Evolutionary conservation across 2,113 vertebrate genomes (phyloP), one percentile per base, ranked within the genome.

Genomic region (Saimiri boliviensis): DNA sequence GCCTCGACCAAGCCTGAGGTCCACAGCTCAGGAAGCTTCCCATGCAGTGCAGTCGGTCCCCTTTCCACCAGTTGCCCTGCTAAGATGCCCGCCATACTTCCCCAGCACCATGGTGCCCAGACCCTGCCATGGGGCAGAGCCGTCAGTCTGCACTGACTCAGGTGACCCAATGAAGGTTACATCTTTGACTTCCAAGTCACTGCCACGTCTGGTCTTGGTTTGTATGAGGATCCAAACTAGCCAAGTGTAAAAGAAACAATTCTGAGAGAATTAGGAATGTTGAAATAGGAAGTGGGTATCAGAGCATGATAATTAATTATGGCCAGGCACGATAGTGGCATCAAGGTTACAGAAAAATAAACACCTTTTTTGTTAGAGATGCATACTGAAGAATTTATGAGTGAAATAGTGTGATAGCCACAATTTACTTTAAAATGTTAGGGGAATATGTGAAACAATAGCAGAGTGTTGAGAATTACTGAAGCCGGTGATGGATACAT

Each of bases 21-120:
- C 52, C 88, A 81, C 19, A 54, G 16, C 47, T 66, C 47, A 77
- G 68, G 60, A 35, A 40, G 70, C 27, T 10, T 60, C 56, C 81
- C 17, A n/a, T 0, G 16, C 7, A 1, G 8, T 3, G 37, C 66
- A n/a, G 3, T 27, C 73, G 5, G 32, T 17, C 1, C 21, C 58
- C 10, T 30, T 19, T 10, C n/a, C 20, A 63, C 30, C 45, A 42
- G 80, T 27, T 35, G 9, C 37, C 52, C 40, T 49, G n/a, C 19
- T 35, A 16, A 45, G 60, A 76, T 76, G 58, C 58, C 27, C 17
- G 16, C 13, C 56, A 20, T 13, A 45, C 30, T 63, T 7, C 14
- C 42, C 23, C 32, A 52, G 54, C 37, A n/a, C 0, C 3, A 45
- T 17, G 14, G 19, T 54, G 9, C 70, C 71, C 23, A 54, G 52